A percentile compares a stretch with the other conserved stretches of the same genome.
These are phyloP conservation scores for Lagodon rhomboides DNA, from an alignment of 2,797 vertebrate genomes.

Conservation along the genomic window DNA sequence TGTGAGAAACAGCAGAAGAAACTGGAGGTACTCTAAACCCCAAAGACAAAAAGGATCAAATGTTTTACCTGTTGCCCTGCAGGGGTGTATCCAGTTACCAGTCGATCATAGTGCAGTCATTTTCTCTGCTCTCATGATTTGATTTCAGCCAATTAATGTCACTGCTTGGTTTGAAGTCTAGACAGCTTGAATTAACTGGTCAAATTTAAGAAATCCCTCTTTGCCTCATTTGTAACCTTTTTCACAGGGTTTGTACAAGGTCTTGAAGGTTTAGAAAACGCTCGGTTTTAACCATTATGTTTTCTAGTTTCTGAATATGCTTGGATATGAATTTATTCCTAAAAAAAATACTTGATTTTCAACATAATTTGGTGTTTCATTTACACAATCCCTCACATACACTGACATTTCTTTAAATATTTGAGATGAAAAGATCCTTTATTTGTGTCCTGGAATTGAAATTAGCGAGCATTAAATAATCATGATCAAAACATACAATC, in stretches of 20 bases:
- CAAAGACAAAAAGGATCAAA: background rate
- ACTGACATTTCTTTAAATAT: too few relatives aligned
- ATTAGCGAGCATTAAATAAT: too few relatives aligned
- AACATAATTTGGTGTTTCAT: background rate
- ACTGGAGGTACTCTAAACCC: conserved; percentile 89
- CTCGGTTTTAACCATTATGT: too few relatives aligned
- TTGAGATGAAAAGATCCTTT: too few relatives aligned
- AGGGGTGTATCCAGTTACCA: background rate
- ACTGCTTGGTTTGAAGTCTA: conserved; percentile 3
- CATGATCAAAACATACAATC: too few relatives aligned
- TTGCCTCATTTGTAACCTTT: background rate
- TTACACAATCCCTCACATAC: too few relatives aligned
- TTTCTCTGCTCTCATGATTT: background rate
- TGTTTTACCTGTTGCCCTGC: background rate
- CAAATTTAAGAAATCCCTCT: background rate
- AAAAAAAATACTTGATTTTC: background rate
- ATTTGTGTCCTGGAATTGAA: too few relatives aligned
- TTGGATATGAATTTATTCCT: too few relatives aligned
- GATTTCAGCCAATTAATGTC: background rate
- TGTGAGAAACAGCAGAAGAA: conserved; percentile 98
- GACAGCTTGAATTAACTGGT: background rate
- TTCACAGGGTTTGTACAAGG: too few relatives aligned
- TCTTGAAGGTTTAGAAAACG: too few relatives aligned
- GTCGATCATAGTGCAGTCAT: background rate
- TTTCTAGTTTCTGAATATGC: too few relatives aligned